phyloP scores from a whole-genome alignment of 2,797 vertebrate genomes.

The Artibeus jamaicensis region DNA sequence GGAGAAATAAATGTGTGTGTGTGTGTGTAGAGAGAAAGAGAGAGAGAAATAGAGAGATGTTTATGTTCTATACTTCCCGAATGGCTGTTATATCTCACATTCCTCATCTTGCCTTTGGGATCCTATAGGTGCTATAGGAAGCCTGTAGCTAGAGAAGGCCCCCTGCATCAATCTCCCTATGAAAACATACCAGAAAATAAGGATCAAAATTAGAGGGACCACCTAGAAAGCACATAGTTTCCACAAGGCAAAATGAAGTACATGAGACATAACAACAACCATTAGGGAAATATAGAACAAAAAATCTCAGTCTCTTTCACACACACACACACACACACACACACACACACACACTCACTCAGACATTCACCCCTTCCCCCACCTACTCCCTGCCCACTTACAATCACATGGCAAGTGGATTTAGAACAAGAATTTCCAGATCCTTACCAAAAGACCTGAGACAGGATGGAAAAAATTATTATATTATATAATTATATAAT shows the following conservation, averaged over 20 bases:
- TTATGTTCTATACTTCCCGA: background rate
- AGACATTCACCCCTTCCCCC: background rate
- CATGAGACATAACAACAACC: background rate
- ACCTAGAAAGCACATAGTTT: background rate
- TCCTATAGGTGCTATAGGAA: background rate
- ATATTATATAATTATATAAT: background rate
- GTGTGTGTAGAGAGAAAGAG: background rate
- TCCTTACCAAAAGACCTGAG: background rate
- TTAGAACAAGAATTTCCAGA: slow-evolving; percentile 21
- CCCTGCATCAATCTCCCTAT: background rate
- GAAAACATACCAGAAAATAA: background rate
- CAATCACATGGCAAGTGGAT: slow-evolving; percentile 7
- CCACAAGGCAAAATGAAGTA: background rate
- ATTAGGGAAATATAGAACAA: background rate
- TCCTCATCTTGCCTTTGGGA: slow-evolving; percentile 25
- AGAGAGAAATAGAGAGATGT: background rate
- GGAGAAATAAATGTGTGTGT: background rate
- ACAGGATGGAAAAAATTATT: slow-evolving; percentile 1
- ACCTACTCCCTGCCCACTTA: background rate
- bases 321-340: background rate
- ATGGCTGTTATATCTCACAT: background rate
- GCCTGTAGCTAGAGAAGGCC: background rate
- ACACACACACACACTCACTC: background rate
- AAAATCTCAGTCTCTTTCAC: background rate
- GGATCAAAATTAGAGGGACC: background rate